A percentile compares a stretch with the other conserved stretches of the same genome.
Conservation (phyloP, 2,113 vertebrate genomes). For the Hiodon tergisus region DNA sequence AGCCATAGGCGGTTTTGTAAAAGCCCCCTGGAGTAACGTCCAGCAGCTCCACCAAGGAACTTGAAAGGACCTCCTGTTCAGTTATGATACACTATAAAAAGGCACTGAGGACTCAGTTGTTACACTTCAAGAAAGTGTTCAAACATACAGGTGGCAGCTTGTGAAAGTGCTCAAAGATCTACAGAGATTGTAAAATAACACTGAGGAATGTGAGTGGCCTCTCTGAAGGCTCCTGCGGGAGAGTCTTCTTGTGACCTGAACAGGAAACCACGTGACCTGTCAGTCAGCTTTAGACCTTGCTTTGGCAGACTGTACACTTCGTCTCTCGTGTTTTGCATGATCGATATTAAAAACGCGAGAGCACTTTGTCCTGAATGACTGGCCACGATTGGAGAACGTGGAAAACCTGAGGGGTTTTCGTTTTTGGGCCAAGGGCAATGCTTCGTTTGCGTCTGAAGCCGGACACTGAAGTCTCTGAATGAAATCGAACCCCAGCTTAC, state of each 20-base stretch:
- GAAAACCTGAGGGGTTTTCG: background rate
- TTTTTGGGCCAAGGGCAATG: background rate
- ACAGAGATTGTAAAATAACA: background rate
- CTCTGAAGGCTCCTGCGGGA: background rate
- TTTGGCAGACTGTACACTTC: no score
- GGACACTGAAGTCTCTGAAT: background rate
- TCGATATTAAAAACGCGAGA: no score
- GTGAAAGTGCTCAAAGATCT: background rate
- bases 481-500: background rate
- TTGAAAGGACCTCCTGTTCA: no score
- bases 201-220: background rate
- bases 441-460: slow-evolving; percentile 1
- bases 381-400: background rate
- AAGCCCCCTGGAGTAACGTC: no score
- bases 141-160: background rate
- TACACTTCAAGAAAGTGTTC: background rate
- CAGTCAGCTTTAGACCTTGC: background rate
- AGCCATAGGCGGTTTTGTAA: no score
- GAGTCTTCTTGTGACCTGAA: background rate
- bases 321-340: no score
- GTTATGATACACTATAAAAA: background rate
- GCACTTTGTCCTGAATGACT: no score
- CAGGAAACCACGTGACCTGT: background rate
- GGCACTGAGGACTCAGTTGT: background rate
- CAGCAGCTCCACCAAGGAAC: no score